Conservation (phyloP, 2,797 vertebrate species). For the Philypnodon macrostomus region DNA sequence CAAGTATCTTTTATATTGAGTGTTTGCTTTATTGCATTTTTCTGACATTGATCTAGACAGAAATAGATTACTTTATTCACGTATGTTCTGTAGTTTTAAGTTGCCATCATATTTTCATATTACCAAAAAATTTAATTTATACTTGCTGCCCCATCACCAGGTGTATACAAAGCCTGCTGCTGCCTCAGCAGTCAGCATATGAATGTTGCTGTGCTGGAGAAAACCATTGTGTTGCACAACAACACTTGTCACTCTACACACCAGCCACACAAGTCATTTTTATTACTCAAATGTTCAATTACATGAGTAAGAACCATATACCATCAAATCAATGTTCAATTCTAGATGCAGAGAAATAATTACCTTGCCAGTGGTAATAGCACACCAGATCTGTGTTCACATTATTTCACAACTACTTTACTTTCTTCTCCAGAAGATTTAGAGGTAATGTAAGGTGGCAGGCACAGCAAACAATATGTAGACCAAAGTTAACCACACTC, state of each 20-base stretch:
- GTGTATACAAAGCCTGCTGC: constrained; percentile 41
- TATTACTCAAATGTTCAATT: not conserved
- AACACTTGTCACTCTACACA: constrained; percentile 3
- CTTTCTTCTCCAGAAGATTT: no score
- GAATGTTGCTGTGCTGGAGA: constrained; percentile 60
- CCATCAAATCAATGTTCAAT: no score
- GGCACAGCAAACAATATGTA: not conserved
- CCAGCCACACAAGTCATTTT: constrained; percentile 12
- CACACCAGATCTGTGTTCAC: not conserved
- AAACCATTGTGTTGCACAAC: constrained; percentile 51
- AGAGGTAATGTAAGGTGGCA: not conserved
- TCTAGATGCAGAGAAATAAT: not conserved
- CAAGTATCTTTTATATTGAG: no score
- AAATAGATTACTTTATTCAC: not conserved
- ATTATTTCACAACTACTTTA: not conserved
- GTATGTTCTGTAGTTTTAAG: constrained; percentile 3
- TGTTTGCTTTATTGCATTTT: not conserved
- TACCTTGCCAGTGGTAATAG: not conserved
- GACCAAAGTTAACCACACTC: not conserved
- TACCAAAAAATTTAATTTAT: constrained; percentile 8
- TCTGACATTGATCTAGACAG: not conserved
- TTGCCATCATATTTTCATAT: not conserved
- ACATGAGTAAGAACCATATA: not conserved
- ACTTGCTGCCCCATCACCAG: constrained; percentile 17
- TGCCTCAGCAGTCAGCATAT: constrained; percentile 58